These are phyloP conservation scores for Momotus momota DNA, from an alignment of 2,797 vertebrate species.

Conservation along the genomic window DNA sequence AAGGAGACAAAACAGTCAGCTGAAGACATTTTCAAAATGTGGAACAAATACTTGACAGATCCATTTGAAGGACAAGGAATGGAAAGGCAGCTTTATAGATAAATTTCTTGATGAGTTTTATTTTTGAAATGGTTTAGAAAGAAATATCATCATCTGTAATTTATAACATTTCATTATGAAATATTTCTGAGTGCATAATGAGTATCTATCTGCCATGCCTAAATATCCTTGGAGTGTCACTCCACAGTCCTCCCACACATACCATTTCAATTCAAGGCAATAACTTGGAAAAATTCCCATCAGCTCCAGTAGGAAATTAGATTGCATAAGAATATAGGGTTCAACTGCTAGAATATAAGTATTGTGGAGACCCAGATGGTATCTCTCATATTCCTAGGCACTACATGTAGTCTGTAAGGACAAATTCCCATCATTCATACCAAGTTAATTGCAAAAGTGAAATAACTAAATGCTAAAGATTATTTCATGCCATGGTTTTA, in stretches of 20 bases:
- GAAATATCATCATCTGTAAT: slow-evolving; percentile 2
- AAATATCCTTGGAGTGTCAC: slow-evolving; percentile 28
- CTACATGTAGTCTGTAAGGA: background rate
- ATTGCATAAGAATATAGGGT: background rate
- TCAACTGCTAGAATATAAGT: background rate
- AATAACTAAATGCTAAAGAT: background rate
- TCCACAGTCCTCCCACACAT: slow-evolving; percentile 44
- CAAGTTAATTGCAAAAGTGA: background rate
- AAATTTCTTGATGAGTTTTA: background rate
- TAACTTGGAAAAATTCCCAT: background rate
- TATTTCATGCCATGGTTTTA: background rate
- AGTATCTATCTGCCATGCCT: slow-evolving; percentile 5
- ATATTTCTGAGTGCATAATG: slow-evolving; percentile 51
- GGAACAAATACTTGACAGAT: background rate
- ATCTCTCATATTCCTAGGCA: background rate
- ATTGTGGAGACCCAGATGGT: background rate
- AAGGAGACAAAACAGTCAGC: background rate
- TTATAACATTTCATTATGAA: slow-evolving; percentile 46
- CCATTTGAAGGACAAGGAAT: background rate
- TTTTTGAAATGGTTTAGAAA: background rate
- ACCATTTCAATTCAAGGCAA: slow-evolving; percentile 12
- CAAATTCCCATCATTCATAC: background rate
- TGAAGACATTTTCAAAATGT: slow-evolving; percentile 11
- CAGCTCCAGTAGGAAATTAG: background rate
- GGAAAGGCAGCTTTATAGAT: slow-evolving; percentile 1